Base-by-base conservation (phyloP, 2,113 vertebrate species). In the Carassius gibelio region DNA sequence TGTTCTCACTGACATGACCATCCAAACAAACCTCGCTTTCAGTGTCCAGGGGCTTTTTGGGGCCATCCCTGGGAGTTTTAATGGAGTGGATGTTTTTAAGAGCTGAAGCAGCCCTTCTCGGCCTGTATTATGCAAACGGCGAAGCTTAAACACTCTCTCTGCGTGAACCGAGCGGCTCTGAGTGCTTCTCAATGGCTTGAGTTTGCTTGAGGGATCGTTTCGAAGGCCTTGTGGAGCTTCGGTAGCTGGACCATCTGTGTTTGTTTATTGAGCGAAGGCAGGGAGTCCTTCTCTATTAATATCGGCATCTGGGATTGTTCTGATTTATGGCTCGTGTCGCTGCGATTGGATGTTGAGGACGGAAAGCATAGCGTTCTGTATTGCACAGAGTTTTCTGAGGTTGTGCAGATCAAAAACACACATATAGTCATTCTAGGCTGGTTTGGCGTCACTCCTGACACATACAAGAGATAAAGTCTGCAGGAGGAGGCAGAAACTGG, bases 401-500 rank as follows among this genome's bases (percentile, higher is more conserved):
- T 57, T 68, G 85, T 91, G 82, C 83, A 78, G 78, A 84, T 21
- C 42, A n/a, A 11, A 74, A 74, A 74, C 71, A 45, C 21, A n/a
- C 7, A 74, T 7, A 19, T 52, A 30, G 14, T n/a, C 14, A 1
- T 50, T 50, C 13, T 17, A 15, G 74, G 15, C 48, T 52, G 48
- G 23, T 75, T 10, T 50, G 45, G 48, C 15, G 38, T 50, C 48
- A 30, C 48, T 8, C 45, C n/a, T 52, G 74, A 50, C 74, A 23
- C 38, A 21, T n/a, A 45, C 8, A 10, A 45, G 38, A 45, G 69
- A 45, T 45, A n/a, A 72, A 72, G 19, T 48, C 71, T 48, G 19
- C 36, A 93, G 93, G 87, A 87, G 90, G 91, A 93, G 93, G 93
- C 14, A 64, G 23, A 64, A 23, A 64, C 10, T 23, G 61, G 61